Base-by-base conservation (phyloP, 2,797 vertebrate species). In the Atherinosoma microstoma region DNA sequence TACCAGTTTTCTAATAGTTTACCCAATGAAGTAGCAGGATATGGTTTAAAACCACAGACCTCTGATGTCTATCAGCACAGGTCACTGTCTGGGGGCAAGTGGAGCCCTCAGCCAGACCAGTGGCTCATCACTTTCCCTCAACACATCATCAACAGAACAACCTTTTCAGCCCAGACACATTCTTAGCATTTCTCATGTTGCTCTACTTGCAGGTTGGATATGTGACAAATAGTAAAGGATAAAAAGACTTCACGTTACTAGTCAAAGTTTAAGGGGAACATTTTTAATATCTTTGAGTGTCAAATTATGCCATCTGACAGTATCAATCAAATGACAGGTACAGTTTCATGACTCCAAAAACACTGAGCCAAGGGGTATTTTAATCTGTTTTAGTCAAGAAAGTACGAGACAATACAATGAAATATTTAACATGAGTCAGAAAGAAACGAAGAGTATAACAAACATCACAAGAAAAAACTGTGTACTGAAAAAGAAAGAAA, bases 51-150 rank as follows among this genome's bases (percentile, higher is more conserved):
- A 73, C 68, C 27, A 1, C 65, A 73, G 79, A 82, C 70, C 80
- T 84, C 54, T 70, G 91, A 91, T 89, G 72, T 83, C 84, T 74
- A 90, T 92, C 92, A 89, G 67, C 82, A 82, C 65, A 82, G 90
- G 89, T 89, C 86, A 89, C 38, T 47, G 81, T 87, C 84, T 69
- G 74, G 27, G 86, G 84, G 71, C 86, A 92, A 92, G 91, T 86
- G 90, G 73, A 90, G 89, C 89, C 88, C 24, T 42, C 24, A 77
- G 89, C 89, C 77, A 85, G 49, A 84, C 16, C 29, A 78, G 77
- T 45, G 70, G 70, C 73, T 91, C 86, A 82, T 79, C 71, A 53
- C 84, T 82, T 78, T 89, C 86, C 72, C 67, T 91, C 87, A 85
- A 89, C 89, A 91, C 86, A 64, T 79, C 73, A 73, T 80, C 78